phyloP scores from a whole-genome alignment of 2,888 invertebrate genomes.

The Hypomecis punctinalis region DNA sequence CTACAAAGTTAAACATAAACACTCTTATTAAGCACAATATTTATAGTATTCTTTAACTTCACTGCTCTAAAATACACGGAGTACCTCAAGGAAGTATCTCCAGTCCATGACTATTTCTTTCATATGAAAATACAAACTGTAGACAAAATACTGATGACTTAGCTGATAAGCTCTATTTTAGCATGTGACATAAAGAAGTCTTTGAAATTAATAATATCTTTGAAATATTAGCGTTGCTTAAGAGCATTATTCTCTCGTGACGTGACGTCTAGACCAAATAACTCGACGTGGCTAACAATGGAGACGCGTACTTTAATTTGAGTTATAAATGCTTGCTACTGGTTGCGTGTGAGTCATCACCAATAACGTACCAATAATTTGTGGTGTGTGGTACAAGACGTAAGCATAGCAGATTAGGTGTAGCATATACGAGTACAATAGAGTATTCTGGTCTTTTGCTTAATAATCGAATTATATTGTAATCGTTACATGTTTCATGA shows the following conservation, averaged over 20 bases:
- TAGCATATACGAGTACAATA: too few species aligned
- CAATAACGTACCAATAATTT: conserved; percentile 40
- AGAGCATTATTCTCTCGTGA: conserved; percentile 4
- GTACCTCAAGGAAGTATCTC: neutral
- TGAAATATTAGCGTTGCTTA: neutral
- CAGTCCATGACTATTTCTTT: neutral
- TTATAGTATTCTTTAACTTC: neutral
- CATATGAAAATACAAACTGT: neutral
- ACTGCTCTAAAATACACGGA: neutral
- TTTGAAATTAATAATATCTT: neutral
- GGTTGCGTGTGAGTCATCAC: conserved; percentile 36
- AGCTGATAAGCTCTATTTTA: too few species aligned
- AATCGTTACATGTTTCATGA: too few species aligned
- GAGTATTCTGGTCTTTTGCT: too few species aligned
- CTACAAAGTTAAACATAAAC: neutral
- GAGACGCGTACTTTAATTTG: conserved; percentile 35
- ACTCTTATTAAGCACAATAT: neutral
- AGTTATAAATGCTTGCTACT: conserved; percentile 27
- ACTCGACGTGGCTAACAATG: conserved; percentile 31
- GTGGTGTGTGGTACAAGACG: conserved; percentile 29
- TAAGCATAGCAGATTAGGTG: too few species aligned
- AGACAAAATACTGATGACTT: too few species aligned
- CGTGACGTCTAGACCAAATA: conserved; percentile 36
- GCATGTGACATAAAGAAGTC: neutral
- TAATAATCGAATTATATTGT: too few species aligned